Evolutionary conservation across 2,113 vertebrate genomes (phyloP), one percentile per base, ranked within the genome.

Genomic region (Dasyurus viverrinus): DNA sequence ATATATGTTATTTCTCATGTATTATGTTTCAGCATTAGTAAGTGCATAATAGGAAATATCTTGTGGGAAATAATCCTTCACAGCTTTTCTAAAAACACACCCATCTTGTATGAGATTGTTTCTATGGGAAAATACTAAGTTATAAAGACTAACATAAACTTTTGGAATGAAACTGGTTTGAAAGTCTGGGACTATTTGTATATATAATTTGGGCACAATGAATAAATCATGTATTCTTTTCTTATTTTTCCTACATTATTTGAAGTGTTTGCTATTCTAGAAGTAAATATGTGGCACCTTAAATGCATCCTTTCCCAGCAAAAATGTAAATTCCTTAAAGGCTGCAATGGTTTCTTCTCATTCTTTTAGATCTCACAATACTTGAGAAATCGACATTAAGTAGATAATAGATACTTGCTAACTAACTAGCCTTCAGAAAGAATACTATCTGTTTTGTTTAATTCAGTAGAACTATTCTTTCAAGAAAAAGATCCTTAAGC

Each of bases 381-480:
- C n/a, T 84, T 84, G 16, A 42, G n/a, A 6, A 36, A 6, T n/a
- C 68, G 22, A 36, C 16, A 84, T 12, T 30, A 30, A 60, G 57
- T 36, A 60, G 26, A 60, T 60, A 54, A 30, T 54, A 89, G 90
- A 23, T 76, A 90, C 26, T 92, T 91, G 90, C 6, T 30, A 93
- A 94, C 94, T 92, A 48, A 91, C 4, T 89, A 90, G 47, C 55
- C 94, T 91, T 90, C 89, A 93, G 48, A 92, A 55, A 30, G 11
- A 94, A 94, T 52, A 76, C 55, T 89, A 95, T 50, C 89, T 27
- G 48, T 55, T 93, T 92, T 46, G 23, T 93, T 95, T 93, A 96
- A 96, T 26, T 92, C 47, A 94, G 46, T n/a, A 91, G 93, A 96
- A 96, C 92, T 90, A 94, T 96, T 93, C 94, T 55, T 90, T 92